Evolutionary conservation across 2,888 invertebrate genomes (phyloP).

Genomic region (Brachypalpus laphriformis): DNA sequence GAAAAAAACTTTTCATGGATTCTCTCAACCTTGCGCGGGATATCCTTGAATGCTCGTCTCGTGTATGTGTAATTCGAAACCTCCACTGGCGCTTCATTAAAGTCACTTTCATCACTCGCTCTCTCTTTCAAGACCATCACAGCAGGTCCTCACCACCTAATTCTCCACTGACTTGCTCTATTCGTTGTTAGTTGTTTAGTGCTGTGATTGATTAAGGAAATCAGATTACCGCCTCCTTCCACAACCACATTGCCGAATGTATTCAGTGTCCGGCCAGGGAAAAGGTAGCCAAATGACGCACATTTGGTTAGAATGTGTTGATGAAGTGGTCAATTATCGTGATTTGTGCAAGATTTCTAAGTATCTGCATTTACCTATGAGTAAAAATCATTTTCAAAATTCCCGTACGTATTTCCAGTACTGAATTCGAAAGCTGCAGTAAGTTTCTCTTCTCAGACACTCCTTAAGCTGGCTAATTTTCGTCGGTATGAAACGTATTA

Average conservation of each 20-base stretch:
- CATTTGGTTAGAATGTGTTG: conserved; percentile 28
- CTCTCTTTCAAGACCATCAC: conserved; percentile 2
- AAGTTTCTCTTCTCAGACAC: conserved; percentile 4
- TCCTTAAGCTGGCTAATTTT: conserved; percentile 47
- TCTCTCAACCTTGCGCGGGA: conserved; percentile 10
- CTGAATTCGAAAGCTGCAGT: neutral
- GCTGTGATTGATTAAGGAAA: conserved; percentile 68
- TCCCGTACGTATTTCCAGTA: too few relatives aligned
- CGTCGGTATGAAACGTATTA: conserved; percentile 51
- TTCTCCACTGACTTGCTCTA: conserved; percentile 14
- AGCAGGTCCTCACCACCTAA: conserved; percentile 8
- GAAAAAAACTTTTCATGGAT: neutral
- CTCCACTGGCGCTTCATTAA: conserved; percentile 35
- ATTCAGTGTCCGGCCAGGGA: neutral
- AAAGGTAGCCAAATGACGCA: conserved; percentile 21
- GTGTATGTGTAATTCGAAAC: conserved; percentile 9
- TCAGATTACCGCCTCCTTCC: conserved; percentile 45
- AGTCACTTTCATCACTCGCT: conserved; percentile 37
- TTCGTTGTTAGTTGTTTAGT: conserved; percentile 15
- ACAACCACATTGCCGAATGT: neutral
- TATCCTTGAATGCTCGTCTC: conserved; percentile 28
- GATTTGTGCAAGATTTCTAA: conserved; percentile 41
- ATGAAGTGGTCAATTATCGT: conserved; percentile 56
- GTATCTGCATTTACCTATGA: neutral
- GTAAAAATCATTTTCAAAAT: conserved; percentile 41